Conservation (phyloP, 2,888 invertebrate species). For the Lasioglossum malachurum region DNA sequence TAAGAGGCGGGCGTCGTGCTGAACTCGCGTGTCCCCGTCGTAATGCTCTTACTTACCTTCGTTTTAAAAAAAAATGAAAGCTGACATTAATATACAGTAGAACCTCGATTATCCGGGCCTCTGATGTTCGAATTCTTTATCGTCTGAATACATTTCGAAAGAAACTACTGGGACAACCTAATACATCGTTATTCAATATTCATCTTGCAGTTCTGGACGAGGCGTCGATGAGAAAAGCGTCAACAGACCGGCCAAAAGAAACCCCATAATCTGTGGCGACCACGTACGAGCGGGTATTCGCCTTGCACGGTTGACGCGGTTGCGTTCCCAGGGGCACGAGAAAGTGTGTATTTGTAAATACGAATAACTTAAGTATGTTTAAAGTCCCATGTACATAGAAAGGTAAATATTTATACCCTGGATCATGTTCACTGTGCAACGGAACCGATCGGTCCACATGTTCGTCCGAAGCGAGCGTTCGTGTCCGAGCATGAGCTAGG, state of each 20-base stretch:
- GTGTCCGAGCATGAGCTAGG: slow-evolving; percentile 43
- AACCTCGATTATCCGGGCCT: too few species aligned
- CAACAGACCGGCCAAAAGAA: slow-evolving; percentile 29
- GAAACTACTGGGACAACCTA: too few species aligned
- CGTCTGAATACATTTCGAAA: too few species aligned
- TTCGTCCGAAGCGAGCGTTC: slow-evolving; percentile 12
- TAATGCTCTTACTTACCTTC: neutral
- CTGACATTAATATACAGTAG: neutral
- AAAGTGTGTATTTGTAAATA: slow-evolving; percentile 75
- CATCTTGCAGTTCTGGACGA: slow-evolving; percentile 43
- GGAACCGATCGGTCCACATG: slow-evolving; percentile 32
- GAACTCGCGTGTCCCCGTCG: neutral
- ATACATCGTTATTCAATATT: too few species aligned
- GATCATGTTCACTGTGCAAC: slow-evolving; percentile 35
- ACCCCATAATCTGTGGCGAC: slow-evolving; percentile 22
- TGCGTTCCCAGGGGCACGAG: slow-evolving; percentile 36
- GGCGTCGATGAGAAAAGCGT: slow-evolving; percentile 24
- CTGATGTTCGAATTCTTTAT: too few species aligned
- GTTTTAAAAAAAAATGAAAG: neutral
- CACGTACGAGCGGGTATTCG: slow-evolving; percentile 5
- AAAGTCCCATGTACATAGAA: slow-evolving; percentile 65
- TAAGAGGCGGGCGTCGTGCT: neutral
- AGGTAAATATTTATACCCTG: slow-evolving; percentile 55
- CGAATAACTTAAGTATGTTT: slow-evolving; percentile 69
- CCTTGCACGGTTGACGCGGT: slow-evolving; percentile 43